Percentiles rank a stretch among this genome's conserved stretches.
phyloP scores from a whole-genome alignment of 1,140 invertebrate genomes.

The Lineus longissimus region DNA sequence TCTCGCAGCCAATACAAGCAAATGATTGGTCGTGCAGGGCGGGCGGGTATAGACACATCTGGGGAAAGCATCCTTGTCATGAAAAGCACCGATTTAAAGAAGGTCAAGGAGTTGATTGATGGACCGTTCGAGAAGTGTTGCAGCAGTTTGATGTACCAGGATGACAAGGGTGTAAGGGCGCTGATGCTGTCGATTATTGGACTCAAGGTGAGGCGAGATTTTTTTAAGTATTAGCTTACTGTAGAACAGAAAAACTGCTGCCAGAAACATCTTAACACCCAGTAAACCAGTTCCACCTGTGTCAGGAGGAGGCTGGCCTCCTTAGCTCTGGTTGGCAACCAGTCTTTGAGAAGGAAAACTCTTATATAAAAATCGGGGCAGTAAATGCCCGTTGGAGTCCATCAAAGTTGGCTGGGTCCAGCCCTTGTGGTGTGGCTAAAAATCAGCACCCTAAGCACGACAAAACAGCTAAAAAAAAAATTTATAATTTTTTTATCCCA shows the following conservation, averaged over 20 bases:
- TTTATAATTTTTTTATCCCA: too few relatives aligned
- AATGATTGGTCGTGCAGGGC: conserved; percentile 86
- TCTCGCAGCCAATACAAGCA: conserved; percentile 82
- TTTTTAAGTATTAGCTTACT: too few relatives aligned
- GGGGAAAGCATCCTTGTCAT: conserved; percentile 68
- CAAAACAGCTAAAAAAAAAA: too few relatives aligned
- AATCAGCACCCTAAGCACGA: too few relatives aligned
- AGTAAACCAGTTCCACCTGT: too few relatives aligned
- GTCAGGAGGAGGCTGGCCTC: too few relatives aligned
- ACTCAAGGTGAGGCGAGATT: conserved; percentile 54
- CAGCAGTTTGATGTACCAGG: conserved; percentile 60
- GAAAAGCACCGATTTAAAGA: conserved; percentile 38
- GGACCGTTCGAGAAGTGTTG: conserved; percentile 65
- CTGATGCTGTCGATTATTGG: conserved; percentile 69
- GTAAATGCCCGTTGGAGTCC: too few relatives aligned
- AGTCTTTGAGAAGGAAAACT: too few relatives aligned
- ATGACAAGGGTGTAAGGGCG: conserved; percentile 58
- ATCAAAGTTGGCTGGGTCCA: too few relatives aligned
- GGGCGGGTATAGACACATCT: conserved; percentile 70
- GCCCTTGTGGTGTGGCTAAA: too few relatives aligned
- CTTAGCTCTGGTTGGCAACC: too few relatives aligned
- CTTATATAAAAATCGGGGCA: too few relatives aligned
- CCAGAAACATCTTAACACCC: not conserved
- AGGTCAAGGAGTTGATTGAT: conserved; percentile 41
- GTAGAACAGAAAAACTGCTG: not conserved